A percentile compares a stretch with the other conserved stretches of the same genome.
Conservation (phyloP, 2,888 invertebrate species). For the Criorhina ranunculi region DNA sequence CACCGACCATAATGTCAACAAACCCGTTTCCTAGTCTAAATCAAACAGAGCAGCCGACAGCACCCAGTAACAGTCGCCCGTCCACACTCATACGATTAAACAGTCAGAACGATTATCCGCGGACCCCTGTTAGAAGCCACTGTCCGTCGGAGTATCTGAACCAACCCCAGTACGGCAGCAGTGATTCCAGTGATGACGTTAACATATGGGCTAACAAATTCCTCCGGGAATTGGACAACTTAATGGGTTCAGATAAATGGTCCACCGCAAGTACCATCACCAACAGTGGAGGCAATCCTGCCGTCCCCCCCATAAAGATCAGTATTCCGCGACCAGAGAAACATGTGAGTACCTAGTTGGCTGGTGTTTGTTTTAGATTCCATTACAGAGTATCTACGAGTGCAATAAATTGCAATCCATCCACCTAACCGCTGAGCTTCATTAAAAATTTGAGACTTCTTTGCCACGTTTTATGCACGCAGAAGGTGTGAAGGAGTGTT, state of each 20-base stretch:
- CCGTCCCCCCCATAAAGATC: slow-evolving; percentile 79
- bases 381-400: slow-evolving; percentile 32
- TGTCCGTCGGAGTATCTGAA: slow-evolving; percentile 53
- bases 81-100: slow-evolving; percentile 73
- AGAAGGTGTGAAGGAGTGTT: slow-evolving; percentile 33
- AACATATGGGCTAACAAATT: slow-evolving; percentile 84
- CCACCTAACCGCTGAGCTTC: slow-evolving; percentile 65
- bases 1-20: slow-evolving; percentile 81
- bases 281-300: slow-evolving; percentile 48
- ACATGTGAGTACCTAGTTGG: slow-evolving; percentile 82
- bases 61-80: slow-evolving; percentile 58
- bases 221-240: slow-evolving; percentile 84
- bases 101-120: slow-evolving; percentile 69
- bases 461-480: background rate
- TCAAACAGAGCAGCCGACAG: slow-evolving; percentile 70
- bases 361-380: slow-evolving; percentile 56
- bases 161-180: slow-evolving; percentile 64
- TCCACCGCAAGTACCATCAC: slow-evolving; percentile 63
- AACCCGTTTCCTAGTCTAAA: slow-evolving; percentile 76
- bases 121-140: slow-evolving; percentile 69
- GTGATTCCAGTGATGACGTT: slow-evolving; percentile 81
- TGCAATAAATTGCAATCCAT: slow-evolving; percentile 31
- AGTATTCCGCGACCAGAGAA: slow-evolving; percentile 84
- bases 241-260: slow-evolving; percentile 83
- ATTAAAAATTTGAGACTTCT: slow-evolving; percentile 27